Conservation (phyloP, 1,140 invertebrate genomes). For the Caenorhabditis briggsae region DNA sequence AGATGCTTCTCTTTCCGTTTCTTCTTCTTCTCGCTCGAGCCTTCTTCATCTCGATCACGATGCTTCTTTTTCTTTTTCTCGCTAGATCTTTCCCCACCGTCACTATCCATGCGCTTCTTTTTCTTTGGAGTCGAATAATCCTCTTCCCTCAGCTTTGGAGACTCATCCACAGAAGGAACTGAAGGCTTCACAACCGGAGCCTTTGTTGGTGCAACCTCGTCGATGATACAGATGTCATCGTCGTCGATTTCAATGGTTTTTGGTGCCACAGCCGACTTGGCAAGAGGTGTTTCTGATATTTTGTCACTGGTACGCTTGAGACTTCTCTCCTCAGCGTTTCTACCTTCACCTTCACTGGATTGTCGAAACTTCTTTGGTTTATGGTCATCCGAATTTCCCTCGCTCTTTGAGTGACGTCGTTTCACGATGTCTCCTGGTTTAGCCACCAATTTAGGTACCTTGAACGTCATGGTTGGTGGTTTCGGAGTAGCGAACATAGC, state of each 20-base stretch:
- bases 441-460: not conserved
- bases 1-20: constrained; percentile 1
- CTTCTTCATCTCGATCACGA: not conserved
- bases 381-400: constrained; percentile 60
- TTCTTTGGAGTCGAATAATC: not conserved
- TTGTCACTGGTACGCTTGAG: too few species aligned
- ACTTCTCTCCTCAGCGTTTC: constrained; percentile 78
- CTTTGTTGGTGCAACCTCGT: too few species aligned
- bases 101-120: not conserved
- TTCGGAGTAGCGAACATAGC: not conserved
- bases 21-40: not conserved
- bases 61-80: constrained; percentile 9
- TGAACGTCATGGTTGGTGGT: not conserved
- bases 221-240: too few species aligned
- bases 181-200: too few species aligned
- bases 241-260: too few species aligned
- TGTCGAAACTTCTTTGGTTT: constrained; percentile 38
- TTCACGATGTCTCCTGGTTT: constrained; percentile 3
- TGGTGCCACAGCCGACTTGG: too few species aligned
- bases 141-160: not conserved
- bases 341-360: not conserved
- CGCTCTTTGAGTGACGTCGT: constrained; percentile 14
- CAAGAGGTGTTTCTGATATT: too few species aligned
- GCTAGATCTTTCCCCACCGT: not conserved
- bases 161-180: not conserved